Conservation (phyloP, 1,140 invertebrate genomes). For the Amyelois transitella region DNA sequence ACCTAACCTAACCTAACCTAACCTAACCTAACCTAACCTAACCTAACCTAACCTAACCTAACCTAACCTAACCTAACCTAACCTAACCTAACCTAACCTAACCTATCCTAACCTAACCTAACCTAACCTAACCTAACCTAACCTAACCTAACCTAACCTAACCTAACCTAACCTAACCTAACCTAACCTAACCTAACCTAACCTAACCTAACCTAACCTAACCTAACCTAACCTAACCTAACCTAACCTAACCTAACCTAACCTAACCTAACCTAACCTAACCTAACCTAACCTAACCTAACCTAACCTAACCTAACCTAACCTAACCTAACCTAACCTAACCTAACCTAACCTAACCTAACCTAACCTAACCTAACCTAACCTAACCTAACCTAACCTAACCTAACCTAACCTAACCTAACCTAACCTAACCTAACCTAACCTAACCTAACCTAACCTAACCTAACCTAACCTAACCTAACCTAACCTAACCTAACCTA, state of each 20-base stretch:
- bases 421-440: slow-evolving; percentile 25
- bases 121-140: slow-evolving; percentile 4
- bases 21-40: slow-evolving; percentile 15
- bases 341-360: slow-evolving; percentile 13
- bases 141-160: slow-evolving; percentile 21
- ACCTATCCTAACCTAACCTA: not conserved
- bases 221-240: slow-evolving; percentile 15
- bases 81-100: slow-evolving; percentile 6
- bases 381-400: slow-evolving; percentile 28
- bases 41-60: slow-evolving; percentile 7
- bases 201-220: slow-evolving; percentile 15
- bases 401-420: slow-evolving; percentile 26
- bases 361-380: slow-evolving; percentile 15
- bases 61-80: slow-evolving; percentile 8
- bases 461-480: slow-evolving; percentile 20
- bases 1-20: slow-evolving; percentile 44
- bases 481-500: slow-evolving; percentile 22
- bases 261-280: slow-evolving; percentile 19
- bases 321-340: slow-evolving; percentile 22
- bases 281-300: slow-evolving; percentile 20
- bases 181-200: slow-evolving; percentile 18
- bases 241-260: slow-evolving; percentile 30
- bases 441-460: slow-evolving; percentile 23
- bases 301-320: slow-evolving; percentile 22
- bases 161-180: slow-evolving; percentile 16